These are phyloP conservation scores for Hemistola chrysoprasaria DNA, from an alignment of 2,888 invertebrate species.

Conservation along the genomic window DNA sequence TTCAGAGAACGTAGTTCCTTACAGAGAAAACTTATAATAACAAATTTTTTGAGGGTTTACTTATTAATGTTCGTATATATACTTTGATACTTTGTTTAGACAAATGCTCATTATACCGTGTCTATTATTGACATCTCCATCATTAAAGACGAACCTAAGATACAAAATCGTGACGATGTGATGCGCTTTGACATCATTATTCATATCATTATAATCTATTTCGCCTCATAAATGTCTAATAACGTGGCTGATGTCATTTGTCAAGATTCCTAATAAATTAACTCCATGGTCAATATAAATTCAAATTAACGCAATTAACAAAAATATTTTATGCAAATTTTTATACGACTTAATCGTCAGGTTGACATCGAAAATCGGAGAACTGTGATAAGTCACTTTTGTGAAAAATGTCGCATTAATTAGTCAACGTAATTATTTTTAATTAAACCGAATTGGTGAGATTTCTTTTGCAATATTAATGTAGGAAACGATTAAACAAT, in stretches of 20 bases:
- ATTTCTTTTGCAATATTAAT: conserved; percentile 4
- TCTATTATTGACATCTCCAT: too few relatives aligned
- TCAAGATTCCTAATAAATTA: conserved; percentile 12
- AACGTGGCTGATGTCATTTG: conserved; percentile 13
- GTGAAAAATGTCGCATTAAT: conserved; percentile 24
- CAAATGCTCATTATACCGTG: too few relatives aligned
- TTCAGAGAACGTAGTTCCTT: too few relatives aligned
- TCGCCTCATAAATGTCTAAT: background rate
- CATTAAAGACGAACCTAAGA: too few relatives aligned
- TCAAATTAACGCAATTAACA: conserved; percentile 14
- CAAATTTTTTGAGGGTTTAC: too few relatives aligned
- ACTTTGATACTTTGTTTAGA: too few relatives aligned
- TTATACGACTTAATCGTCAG: conserved; percentile 12
- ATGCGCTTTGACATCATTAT: conserved; percentile 10
- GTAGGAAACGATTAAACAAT: conserved; percentile 6
- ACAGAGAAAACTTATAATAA: too few relatives aligned
- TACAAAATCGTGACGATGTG: too few relatives aligned
- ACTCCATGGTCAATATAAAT: conserved; percentile 7
- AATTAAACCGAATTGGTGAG: conserved; percentile 14
- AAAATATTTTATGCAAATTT: conserved; percentile 12
- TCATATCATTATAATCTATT: conserved; percentile 3
- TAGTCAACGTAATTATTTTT: conserved; percentile 17
- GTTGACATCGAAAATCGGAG: conserved; percentile 12
- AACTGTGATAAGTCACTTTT: conserved; percentile 15
- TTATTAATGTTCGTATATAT: too few relatives aligned